Evolutionary conservation across 2,797 vertebrate genomes (phyloP).

Genomic region (Spea hammondii): DNA sequence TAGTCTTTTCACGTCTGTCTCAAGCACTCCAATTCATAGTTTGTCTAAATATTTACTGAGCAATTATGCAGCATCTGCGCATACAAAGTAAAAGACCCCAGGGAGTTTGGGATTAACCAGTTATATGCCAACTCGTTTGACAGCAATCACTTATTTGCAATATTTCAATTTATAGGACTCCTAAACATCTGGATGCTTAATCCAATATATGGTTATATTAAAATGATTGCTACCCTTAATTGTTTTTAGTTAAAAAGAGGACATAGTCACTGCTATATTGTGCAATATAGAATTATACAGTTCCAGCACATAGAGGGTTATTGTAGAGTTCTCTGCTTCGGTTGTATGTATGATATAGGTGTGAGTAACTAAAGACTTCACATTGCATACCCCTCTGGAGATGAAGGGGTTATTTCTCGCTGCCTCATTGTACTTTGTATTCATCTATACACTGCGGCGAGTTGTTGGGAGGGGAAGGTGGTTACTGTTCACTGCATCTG

Average conservation of each 20-base stretch:
- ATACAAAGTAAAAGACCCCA: constrained; percentile 49
- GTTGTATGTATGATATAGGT: too few relatives aligned
- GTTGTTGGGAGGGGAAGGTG: background rate
- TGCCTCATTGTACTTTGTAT: constrained; percentile 3
- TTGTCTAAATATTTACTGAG: background rate
- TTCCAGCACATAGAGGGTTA: background rate
- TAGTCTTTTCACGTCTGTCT: background rate
- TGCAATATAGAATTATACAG: background rate
- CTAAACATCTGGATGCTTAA: background rate
- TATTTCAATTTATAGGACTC: background rate
- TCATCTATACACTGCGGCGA: background rate
- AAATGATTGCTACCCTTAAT: too few relatives aligned
- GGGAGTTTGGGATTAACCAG: constrained; percentile 20
- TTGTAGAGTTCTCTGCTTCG: background rate
- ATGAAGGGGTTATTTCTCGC: constrained; percentile 17
- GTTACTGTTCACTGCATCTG: constrained; percentile 9
- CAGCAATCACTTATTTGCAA: background rate
- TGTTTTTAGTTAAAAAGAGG: too few relatives aligned
- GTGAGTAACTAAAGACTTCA: background rate
- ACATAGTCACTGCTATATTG: background rate
- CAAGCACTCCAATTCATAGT: constrained; percentile 7
- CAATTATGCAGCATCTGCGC: constrained; percentile 58
- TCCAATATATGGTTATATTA: too few relatives aligned
- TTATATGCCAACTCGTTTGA: background rate
- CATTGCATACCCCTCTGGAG: background rate